These are phyloP conservation scores for Hydrozoanthus tunicans DNA, from an alignment of 64 coral and sea anemone species.

Conservation along the genomic window DNA sequence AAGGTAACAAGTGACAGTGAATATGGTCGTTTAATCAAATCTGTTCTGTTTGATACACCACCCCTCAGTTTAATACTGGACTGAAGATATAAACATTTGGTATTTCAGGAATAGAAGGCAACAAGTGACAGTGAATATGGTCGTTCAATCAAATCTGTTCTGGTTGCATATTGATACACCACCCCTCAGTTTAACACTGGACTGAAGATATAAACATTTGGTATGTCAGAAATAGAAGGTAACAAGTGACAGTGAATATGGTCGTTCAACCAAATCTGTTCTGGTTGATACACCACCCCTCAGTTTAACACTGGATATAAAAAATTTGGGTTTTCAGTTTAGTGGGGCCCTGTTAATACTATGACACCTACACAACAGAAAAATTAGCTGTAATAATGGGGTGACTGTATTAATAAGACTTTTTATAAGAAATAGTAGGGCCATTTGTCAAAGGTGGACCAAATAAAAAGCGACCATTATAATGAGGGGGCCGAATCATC, in stretches of 20 bases:
- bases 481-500: too few species aligned
- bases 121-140: constrained; percentile 77
- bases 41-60: constrained; percentile 52
- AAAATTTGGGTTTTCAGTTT: not conserved
- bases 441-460: too few species aligned
- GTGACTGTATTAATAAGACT: too few species aligned
- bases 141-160: constrained; percentile 42
- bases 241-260: constrained; percentile 73
- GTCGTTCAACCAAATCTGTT: constrained; percentile 54
- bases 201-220: not conserved
- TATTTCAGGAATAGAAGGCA: not conserved
- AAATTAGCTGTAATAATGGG: too few species aligned
- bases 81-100: not conserved
- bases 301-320: constrained; percentile 36
- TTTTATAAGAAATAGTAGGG: too few species aligned
- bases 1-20: constrained; percentile 58
- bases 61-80: constrained; percentile 57
- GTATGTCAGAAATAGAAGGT: not conserved
- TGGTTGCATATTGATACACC: constrained; percentile 46
- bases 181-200: constrained; percentile 46
- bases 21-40: constrained; percentile 68
- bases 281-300: constrained; percentile 66
- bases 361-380: too few species aligned
- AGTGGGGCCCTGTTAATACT: too few species aligned
- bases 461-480: too few species aligned